These are phyloP conservation scores for Drosophila eohydei DNA, from an alignment of 2,888 invertebrate species.

Conservation along the genomic window DNA sequence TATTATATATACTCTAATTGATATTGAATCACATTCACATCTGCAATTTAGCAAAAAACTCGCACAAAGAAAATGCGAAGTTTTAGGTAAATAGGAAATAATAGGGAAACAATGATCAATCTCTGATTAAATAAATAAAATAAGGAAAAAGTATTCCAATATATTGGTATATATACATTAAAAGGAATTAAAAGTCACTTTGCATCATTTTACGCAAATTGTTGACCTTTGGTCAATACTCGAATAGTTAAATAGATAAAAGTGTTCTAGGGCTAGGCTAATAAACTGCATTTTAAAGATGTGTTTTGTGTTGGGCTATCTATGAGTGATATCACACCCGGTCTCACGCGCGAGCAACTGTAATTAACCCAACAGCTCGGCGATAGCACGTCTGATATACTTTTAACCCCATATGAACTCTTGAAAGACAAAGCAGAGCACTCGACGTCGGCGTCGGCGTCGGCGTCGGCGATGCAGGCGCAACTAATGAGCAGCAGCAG, in stretches of 20 bases:
- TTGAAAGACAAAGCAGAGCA: constrained; percentile 34
- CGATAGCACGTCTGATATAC: constrained; percentile 49
- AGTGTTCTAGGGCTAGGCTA: constrained; percentile 14
- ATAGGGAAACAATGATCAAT: no score
- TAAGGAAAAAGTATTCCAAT: background rate
- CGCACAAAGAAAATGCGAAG: no score
- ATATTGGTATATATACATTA: background rate
- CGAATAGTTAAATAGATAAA: background rate
- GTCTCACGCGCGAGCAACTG: constrained; percentile 39
- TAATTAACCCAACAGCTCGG: constrained; percentile 61
- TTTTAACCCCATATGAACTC: constrained; percentile 73
- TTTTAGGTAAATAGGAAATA: no score
- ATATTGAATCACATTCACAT: no score
- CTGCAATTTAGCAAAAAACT: no score
- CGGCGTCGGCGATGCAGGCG: constrained; percentile 64
- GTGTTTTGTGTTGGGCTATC: constrained; percentile 31
- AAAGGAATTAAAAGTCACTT: background rate
- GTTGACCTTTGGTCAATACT: constrained; percentile 3
- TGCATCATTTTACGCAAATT: background rate
- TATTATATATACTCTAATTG: no score
- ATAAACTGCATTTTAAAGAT: constrained; percentile 42
- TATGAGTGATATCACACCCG: constrained; percentile 38
- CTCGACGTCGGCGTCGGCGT: constrained; percentile 20
- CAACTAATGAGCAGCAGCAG: constrained; percentile 72
- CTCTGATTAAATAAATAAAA: no score